These are phyloP conservation scores for Spea multiplicata DNA, from an alignment of 2,113 vertebrate species.

Conservation along the genomic window DNA sequence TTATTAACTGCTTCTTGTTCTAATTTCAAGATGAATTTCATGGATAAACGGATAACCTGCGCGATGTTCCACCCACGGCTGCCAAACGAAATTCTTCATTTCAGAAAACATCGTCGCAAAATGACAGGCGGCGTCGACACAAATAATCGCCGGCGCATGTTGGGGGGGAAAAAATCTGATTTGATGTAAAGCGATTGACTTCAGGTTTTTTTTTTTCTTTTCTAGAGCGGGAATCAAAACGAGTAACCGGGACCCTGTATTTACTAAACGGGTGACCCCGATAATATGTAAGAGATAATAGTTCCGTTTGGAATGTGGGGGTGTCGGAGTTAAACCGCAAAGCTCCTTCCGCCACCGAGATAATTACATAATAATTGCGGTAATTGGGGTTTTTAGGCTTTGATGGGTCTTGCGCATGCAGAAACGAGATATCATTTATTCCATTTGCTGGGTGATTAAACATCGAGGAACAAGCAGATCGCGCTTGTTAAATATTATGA, in stretches of 20 bases:
- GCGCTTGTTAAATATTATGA: neutral
- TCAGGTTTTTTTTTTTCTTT: too few relatives aligned
- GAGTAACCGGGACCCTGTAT: too few relatives aligned
- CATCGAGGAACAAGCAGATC: neutral
- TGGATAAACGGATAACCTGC: constrained; percentile 18
- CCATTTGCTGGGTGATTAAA: neutral
- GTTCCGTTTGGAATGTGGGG: too few relatives aligned
- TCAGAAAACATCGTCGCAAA: neutral
- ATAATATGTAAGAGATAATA: too few relatives aligned
- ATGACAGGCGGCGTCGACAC: neutral
- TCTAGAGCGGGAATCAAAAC: too few relatives aligned
- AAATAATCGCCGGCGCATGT: neutral
- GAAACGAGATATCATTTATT: neutral
- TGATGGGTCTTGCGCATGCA: neutral
- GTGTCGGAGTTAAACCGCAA: too few relatives aligned
- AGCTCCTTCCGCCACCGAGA: neutral
- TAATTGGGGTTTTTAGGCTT: neutral
- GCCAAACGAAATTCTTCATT: constrained; percentile 6
- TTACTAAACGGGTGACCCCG: too few relatives aligned
- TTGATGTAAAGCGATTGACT: too few relatives aligned
- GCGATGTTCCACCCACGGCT: constrained; percentile 17
- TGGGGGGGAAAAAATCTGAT: too few relatives aligned
- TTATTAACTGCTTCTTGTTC: constrained; percentile 38
- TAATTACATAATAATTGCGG: neutral
- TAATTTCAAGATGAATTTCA: constrained; percentile 39